These are phyloP conservation scores for Regulus satrapa DNA, from an alignment of 2,113 vertebrate genomes.

Conservation along the genomic window DNA sequence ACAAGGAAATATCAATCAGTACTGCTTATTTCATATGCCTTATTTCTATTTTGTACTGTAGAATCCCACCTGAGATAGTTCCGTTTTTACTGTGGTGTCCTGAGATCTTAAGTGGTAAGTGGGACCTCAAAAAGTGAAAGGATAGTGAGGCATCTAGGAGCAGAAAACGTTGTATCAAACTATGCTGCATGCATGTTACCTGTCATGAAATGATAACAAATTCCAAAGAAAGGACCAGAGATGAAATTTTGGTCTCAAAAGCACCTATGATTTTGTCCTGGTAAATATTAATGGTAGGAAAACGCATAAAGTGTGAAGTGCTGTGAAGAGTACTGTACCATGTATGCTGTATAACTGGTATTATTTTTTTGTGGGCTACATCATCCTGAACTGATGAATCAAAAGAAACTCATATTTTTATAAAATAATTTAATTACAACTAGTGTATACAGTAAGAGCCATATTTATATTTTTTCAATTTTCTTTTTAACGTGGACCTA, in stretches of 20 bases:
- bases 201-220: background rate
- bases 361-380: background rate
- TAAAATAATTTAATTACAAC: background rate
- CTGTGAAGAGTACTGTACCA: background rate
- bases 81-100: background rate
- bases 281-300: background rate
- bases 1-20: background rate
- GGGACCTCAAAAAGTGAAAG: background rate
- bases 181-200: background rate
- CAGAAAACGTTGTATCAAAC: background rate
- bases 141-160: background rate
- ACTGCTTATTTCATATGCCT: background rate
- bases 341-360: background rate
- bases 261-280: background rate
- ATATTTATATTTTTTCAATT: background rate
- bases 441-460: background rate
- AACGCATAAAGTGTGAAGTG: background rate
- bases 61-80: background rate
- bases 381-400: background rate
- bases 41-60: background rate
- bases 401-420: background rate
- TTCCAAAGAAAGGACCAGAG: background rate
- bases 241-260: background rate
- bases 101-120: background rate
- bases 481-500: background rate